Evolutionary conservation across 2,888 invertebrate genomes (phyloP), one percentile per base, ranked within the genome.

Genomic region (Spicauda simplicius): DNA sequence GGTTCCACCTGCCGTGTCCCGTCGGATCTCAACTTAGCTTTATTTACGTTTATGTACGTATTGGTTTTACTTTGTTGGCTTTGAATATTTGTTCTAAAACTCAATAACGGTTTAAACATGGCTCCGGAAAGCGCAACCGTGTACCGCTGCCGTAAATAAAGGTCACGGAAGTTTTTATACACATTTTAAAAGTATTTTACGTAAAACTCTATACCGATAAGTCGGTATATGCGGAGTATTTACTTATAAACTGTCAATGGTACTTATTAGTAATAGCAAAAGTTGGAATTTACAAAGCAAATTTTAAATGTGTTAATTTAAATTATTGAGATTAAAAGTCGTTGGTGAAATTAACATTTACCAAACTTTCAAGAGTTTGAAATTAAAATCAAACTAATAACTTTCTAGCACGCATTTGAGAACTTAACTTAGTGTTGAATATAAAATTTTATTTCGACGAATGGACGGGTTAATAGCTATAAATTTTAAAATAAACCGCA

Each of bases 11-110:
- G 66, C 66, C 66, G 66, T 60, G 25, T 61, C 33, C 60, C 60
- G 20, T 18, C 18, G 50, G 50, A 67, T 56, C 61, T 67, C 66
- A 61, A 66, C 66, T 60, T 60, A 60, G 61, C 66, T 61, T 61
- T 67, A 67, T 67, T 67, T 67, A 61, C 66, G 60, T 67, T 61
- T 61, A 67, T 60, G 33, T 60, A 61, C 61, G 56, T 67, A 67
- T 67, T 61, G 67, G 61, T 56, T 67, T 67, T 67, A 56, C 55
- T 56, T 61, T 67, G 60, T 14, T 56, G 56, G 60, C 33, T 61
- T 66, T 48, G 48, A 59, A 60, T 66, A 66, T 66, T 61, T 66
- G 61, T 66, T 66, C 59, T 60, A 55, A 60, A 66, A 66, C 55
- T 66, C 66, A 66, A 66, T 66, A 66, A 66, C 54, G 66, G 60